Evolutionary conservation across 2,888 invertebrate species (phyloP).

Genomic region (Ennomos fuscantarius): DNA sequence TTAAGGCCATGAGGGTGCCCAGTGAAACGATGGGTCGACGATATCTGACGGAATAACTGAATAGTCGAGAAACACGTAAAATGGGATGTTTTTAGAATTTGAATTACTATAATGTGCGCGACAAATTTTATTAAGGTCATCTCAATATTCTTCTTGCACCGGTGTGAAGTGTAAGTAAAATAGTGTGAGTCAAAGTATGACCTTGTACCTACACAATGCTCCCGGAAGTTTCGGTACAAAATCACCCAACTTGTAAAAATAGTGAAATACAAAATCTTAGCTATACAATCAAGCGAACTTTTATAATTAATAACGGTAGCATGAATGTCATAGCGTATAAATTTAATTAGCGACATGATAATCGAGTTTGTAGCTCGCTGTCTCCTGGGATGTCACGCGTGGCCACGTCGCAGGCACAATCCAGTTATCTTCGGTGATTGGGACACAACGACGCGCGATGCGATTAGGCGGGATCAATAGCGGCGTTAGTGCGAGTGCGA

Average conservation of each 20-base stretch:
- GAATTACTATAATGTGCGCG: too few relatives aligned
- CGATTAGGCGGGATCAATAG: constrained; percentile 63
- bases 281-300: too few relatives aligned
- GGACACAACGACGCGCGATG: constrained; percentile 71
- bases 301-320: constrained; percentile 6
- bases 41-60: background rate
- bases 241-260: background rate
- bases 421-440: constrained; percentile 75
- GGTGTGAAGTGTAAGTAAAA: too few relatives aligned
- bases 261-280: too few relatives aligned
- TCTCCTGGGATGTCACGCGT: constrained; percentile 56
- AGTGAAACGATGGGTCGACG: constrained; percentile 2
- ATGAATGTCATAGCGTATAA: constrained; percentile 36
- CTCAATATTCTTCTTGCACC: too few relatives aligned
- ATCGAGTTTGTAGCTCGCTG: constrained; percentile 54
- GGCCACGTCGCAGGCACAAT: constrained; percentile 62
- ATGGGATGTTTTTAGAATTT: background rate
- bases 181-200: too few relatives aligned
- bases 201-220: too few relatives aligned
- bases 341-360: constrained; percentile 61
- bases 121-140: too few relatives aligned
- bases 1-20: constrained; percentile 1
- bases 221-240: background rate
- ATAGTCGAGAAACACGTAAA: constrained; percentile 3
- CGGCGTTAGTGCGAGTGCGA: constrained; percentile 14